A percentile compares a stretch with the other conserved stretches of the same genome.
Evolutionary conservation across 2,888 invertebrate genomes (phyloP).

Genomic region (Megalurothrips usitatus): DNA sequence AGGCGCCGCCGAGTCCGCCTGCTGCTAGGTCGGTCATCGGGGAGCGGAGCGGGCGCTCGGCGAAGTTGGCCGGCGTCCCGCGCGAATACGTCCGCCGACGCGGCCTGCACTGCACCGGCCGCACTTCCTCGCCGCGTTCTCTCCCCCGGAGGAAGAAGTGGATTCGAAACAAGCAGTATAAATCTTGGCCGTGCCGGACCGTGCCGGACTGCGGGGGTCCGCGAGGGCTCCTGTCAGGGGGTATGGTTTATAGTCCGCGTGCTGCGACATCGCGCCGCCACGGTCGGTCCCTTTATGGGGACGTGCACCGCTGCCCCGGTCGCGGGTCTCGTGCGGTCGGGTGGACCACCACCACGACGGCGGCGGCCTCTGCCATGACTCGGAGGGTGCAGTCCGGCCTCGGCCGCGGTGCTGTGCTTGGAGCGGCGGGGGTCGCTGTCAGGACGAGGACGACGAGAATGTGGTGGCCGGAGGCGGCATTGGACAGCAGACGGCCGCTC

Average conservation of each 20-base stretch:
- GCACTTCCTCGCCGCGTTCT: background rate
- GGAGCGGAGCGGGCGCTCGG: no score
- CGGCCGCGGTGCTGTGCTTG: background rate
- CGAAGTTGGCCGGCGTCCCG: no score
- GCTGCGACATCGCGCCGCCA: background rate
- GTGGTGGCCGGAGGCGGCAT: no score
- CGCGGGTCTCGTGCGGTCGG: background rate
- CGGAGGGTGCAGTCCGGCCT: background rate
- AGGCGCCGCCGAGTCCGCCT: no score
- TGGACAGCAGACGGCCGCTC: background rate
- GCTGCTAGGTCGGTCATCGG: no score
- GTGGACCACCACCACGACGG: no score
- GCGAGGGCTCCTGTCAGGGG: constrained; percentile 10
- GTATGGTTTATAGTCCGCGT: constrained; percentile 22
- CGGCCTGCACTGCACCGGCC: background rate
- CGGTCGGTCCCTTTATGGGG: no score
- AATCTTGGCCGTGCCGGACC: background rate
- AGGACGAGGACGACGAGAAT: background rate
- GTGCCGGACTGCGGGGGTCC: no score
- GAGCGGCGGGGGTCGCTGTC: background rate
- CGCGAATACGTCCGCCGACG: no score
- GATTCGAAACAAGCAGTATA: constrained; percentile 14
- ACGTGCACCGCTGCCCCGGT: background rate
- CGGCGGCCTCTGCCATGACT: no score
- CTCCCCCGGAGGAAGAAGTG: background rate